Evolutionary conservation across 2,113 vertebrate species (phyloP).

Genomic region (Halichoerus grypus): DNA sequence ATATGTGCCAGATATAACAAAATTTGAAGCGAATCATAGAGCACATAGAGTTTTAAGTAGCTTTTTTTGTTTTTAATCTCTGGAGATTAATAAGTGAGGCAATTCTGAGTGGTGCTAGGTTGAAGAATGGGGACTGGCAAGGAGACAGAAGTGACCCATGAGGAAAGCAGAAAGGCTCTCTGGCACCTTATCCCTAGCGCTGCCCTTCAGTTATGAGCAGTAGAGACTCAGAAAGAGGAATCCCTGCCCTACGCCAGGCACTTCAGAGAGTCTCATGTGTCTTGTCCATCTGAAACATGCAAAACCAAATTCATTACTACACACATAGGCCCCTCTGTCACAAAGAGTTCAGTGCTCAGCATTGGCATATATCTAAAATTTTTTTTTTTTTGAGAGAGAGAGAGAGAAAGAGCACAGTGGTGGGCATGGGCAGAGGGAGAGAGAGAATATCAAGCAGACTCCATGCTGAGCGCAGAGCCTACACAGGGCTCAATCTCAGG

Average conservation of each 20-base stretch:
- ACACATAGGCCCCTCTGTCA: not conserved
- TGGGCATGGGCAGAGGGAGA: not conserved
- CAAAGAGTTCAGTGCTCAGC: not conserved
- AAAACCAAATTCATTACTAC: not conserved
- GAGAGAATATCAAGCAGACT: not conserved
- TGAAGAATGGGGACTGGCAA: not conserved
- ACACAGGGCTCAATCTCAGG: not conserved
- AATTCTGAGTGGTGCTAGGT: not conserved
- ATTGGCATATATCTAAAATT: no score
- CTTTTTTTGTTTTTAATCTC: not conserved
- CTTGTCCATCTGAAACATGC: not conserved
- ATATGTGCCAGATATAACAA: not conserved
- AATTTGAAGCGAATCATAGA: not conserved
- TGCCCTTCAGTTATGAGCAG: not conserved
- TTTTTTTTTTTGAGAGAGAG: not conserved
- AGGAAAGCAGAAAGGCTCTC: not conserved
- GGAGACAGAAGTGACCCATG: not conserved
- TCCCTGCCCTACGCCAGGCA: not conserved
- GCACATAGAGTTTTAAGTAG: not conserved
- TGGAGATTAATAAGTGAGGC: not conserved
- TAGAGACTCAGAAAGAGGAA: not conserved
- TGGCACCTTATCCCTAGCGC: not conserved
- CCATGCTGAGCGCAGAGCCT: not conserved
- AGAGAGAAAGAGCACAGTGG: not conserved
- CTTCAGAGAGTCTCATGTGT: not conserved